Percentiles rank a stretch among this genome's conserved stretches.
phyloP scores from a whole-genome alignment of 2,797 vertebrate species.

The Tenualosa ilisha region DNA sequence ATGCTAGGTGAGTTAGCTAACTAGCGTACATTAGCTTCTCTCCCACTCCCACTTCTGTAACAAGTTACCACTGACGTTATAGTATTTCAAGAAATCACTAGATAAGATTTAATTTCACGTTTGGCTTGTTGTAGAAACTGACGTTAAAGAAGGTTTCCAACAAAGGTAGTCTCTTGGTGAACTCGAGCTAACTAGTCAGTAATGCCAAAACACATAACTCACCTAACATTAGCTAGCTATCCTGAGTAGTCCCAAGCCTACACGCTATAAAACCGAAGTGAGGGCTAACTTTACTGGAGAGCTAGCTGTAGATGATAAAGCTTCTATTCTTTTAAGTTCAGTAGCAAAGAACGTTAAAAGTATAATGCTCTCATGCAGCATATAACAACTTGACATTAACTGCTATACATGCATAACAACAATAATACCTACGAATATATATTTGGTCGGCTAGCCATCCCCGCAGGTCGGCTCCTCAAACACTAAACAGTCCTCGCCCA shows the following conservation, averaged over 20 bases:
- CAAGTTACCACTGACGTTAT: background rate
- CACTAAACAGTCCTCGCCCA: slow-evolving; percentile 37
- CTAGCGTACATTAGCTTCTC: slow-evolving; percentile 48
- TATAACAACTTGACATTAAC: background rate
- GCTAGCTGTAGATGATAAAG: background rate
- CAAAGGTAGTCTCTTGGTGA: background rate
- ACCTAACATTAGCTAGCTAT: background rate
- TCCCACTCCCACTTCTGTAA: background rate
- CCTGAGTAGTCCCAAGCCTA: background rate
- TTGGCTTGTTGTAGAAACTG: background rate
- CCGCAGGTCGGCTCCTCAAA: slow-evolving; percentile 37
- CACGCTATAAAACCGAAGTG: background rate
- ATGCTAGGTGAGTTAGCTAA: slow-evolving; percentile 40
- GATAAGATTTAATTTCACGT: background rate
- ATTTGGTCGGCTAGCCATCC: slow-evolving; percentile 47
- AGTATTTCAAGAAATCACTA: background rate
- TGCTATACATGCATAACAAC: background rate
- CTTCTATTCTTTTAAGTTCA: slow-evolving; percentile 1
- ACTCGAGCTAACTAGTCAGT: background rate
- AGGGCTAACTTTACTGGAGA: background rate
- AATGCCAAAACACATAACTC: background rate
- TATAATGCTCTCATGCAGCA: background rate
- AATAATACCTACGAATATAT: slow-evolving; percentile 40
- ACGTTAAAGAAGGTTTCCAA: background rate
- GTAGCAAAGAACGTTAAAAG: background rate